Evolutionary conservation across 1,140 invertebrate genomes (phyloP), one percentile per base, ranked within the genome.

Genomic region (Drosophila tropicalis): DNA sequence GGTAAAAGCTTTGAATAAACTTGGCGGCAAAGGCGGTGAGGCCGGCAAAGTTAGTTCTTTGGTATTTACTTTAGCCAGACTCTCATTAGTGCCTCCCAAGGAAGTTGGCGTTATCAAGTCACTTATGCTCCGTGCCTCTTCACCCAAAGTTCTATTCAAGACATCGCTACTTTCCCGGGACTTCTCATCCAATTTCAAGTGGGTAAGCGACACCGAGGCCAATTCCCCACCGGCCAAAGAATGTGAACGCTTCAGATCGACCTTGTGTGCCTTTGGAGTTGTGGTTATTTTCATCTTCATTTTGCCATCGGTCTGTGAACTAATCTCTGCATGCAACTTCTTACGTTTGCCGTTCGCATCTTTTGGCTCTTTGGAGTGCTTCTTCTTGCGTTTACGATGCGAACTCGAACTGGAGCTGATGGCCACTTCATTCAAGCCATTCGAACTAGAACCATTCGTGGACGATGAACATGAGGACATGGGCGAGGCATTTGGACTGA

Each of bases 331-430:
- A 55, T 92, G 91, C 39, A 92, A 65, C 44, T 91, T 91, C 63
- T 90, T 83, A 0, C 87, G 73, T 34, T 92, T 92, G 1, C 91
- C 79, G 34, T 90, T 90, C 5, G 89, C 70, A 39, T 92, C 90
- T 57, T 91, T 90, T 0, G 83, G 80, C 54, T 92, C 90, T 77
- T 90, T 91, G 10, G 90, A 91, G 71, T 92, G 91, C 60, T 92
- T 92, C 81, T 92, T 92, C 64, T 92, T 92, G 61, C 91, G 86
- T 73, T 92, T 92, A 56, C 91, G 91, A 75, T 92, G 91, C 22
- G 91, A 90, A 6, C 81, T 69, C 2, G 71, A 67, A 1, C 54
- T 67, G 1, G 67, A 57, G 0, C 22, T 39, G 5, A 47, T 12
- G 51, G 6, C 32, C 13, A 55, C 61, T 2, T 70, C 73, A 66